Base-by-base conservation (phyloP, 2,113 vertebrate genomes). In the Tor tambroides region DNA sequence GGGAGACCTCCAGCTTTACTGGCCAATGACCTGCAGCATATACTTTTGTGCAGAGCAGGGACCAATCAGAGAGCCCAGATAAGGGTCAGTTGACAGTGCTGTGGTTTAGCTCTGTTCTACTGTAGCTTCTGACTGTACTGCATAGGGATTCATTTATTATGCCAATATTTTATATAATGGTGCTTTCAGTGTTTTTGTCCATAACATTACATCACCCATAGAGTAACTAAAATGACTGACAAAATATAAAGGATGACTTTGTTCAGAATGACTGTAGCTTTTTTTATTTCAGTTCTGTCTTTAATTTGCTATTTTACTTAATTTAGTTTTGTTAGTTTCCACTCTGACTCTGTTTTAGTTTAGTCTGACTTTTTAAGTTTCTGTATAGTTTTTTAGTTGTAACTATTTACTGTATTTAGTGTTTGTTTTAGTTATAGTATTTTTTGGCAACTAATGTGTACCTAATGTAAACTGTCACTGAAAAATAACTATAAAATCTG, bases 41-140 rank as follows among this genome's bases (percentile, higher is more conserved):
- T 41, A 49, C 17, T 6, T 26, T 46, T 32, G 26, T 30, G 26
- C 38, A 63, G 38, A 67, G 19, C 41, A 69, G 1, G 26, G 17
- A 51, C 80, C 43, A 74, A 74, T 74, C 82, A 84, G 32, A 56
- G 32, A 17, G 46, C 69, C 51, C 1, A 23, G 67, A 74, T 26
- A 35, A n/a, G 49, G 67, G 49, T 59, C 63, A 51, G 17, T 69
- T 6, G 38, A 49, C 80, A 49, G 14, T 35, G 11, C 30, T 65
- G 59, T 56, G 30, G 19, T 72, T 38, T 72, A 72, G 69, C 32
- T 51, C 38, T 77, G 74, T n/a, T 77, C 43, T 28, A 17, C 14
- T 77, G 12, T n/a, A 54, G 46, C 12, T 51, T 77, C 75, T 77
- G 46, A 19, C 67, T 38, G 23, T 10, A 11, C 19, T 5, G 17